phyloP scores from a whole-genome alignment of 2,113 vertebrate species.

The Salvelinus sp. region DNA sequence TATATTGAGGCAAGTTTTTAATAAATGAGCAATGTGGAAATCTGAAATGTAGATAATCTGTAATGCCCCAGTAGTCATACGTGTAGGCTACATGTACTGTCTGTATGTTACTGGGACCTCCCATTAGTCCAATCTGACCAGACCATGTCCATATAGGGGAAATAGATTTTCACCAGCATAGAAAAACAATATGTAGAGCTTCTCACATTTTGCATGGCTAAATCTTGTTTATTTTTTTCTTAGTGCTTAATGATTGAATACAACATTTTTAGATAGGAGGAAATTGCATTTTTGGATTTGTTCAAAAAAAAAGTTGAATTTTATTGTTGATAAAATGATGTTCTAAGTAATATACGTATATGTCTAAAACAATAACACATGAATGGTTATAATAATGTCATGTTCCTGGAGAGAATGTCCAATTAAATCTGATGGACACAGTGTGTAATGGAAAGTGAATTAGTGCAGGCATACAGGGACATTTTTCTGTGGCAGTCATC shows the following conservation, averaged over 20 bases:
- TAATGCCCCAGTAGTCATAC: slow-evolving; percentile 14
- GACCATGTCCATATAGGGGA: slow-evolving; percentile 32
- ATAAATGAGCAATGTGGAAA: slow-evolving; percentile 25
- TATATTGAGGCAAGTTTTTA: not conserved
- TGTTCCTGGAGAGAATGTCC: not conserved
- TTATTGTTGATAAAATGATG: too few species aligned
- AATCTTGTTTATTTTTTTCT: not conserved
- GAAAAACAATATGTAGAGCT: slow-evolving; percentile 38
- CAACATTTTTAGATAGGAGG: slow-evolving; percentile 26
- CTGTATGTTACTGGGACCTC: slow-evolving; percentile 51
- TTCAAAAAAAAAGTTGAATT: too few species aligned
- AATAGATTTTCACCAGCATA: slow-evolving; percentile 29
- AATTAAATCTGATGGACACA: not conserved
- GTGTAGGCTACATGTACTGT: slow-evolving; percentile 13
- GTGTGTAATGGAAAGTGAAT: not conserved
- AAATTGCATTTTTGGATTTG: slow-evolving; percentile 17
- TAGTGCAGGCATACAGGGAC: not conserved
- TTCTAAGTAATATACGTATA: not conserved
- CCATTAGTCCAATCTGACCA: slow-evolving; percentile 13
- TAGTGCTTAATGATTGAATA: slow-evolving; percentile 33
- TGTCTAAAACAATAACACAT: not conserved
- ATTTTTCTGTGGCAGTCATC: not conserved
- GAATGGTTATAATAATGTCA: not conserved
- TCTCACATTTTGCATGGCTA: slow-evolving; percentile 62
- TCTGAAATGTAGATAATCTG: slow-evolving; percentile 28